These are phyloP conservation scores for Lepidocyrtoides sp. DNA, from an alignment of 2,888 invertebrate species.

Conservation along the genomic window DNA sequence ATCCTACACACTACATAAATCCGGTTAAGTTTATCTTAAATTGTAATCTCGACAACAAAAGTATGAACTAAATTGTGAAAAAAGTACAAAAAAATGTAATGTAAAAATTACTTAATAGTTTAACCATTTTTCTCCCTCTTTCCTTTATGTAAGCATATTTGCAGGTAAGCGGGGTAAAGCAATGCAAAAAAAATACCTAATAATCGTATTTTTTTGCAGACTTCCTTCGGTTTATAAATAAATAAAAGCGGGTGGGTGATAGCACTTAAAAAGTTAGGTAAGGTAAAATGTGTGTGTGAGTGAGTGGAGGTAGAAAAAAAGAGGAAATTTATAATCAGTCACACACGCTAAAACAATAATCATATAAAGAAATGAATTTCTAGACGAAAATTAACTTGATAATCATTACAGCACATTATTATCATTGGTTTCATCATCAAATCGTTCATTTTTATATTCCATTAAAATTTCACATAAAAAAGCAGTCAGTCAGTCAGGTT, in stretches of 20 bases:
- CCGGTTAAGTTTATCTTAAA: conserved; percentile 78
- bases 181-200: conserved; percentile 55
- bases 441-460: conserved; percentile 17
- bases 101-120: conserved; percentile 78
- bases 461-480: conserved; percentile 59
- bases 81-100: conserved; percentile 70
- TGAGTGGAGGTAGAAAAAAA: neutral
- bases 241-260: conserved; percentile 53
- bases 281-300: neutral
- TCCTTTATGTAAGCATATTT: conserved; percentile 62
- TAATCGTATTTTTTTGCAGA: conserved; percentile 45
- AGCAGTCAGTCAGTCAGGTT: conserved; percentile 18
- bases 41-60: conserved; percentile 71
- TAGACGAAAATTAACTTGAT: conserved; percentile 53
- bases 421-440: conserved; percentile 25
- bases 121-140: neutral
- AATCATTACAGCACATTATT: conserved; percentile 56
- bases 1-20: conserved; percentile 74
- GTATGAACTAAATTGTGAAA: conserved; percentile 75
- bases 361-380: conserved; percentile 22
- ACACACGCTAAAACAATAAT: conserved; percentile 8
- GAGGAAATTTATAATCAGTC: conserved; percentile 38
- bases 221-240: conserved; percentile 47
- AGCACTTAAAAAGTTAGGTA: neutral
- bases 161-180: conserved; percentile 61